A percentile compares a stretch with the other conserved stretches of the same genome.
phyloP scores from a whole-genome alignment of 2,113 vertebrate genomes.

The Grammomys dolichurus region DNA sequence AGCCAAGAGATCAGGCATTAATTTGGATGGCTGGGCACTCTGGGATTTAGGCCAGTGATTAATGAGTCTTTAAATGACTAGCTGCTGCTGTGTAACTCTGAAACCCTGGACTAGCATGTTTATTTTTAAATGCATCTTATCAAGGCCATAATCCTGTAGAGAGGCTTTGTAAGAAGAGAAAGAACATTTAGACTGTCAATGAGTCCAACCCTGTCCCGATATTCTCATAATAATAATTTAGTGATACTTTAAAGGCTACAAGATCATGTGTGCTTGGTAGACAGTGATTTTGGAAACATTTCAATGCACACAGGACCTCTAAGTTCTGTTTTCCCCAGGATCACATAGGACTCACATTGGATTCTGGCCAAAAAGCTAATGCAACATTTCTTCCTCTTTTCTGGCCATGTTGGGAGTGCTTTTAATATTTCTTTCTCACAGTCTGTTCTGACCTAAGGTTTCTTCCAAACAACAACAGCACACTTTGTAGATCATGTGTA shows the following conservation, averaged over 20 bases:
- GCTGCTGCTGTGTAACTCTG: slow-evolving; percentile 76
- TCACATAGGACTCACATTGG: neutral
- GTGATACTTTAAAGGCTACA: slow-evolving; percentile 62
- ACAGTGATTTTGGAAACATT: neutral
- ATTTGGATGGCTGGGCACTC: slow-evolving; percentile 82
- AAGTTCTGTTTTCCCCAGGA: slow-evolving; percentile 1
- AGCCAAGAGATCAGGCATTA: slow-evolving; percentile 81
- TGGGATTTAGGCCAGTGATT: slow-evolving; percentile 85
- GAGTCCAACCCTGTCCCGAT: slow-evolving; percentile 60
- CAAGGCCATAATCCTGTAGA: slow-evolving; percentile 58
- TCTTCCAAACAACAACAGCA: neutral
- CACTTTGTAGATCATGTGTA: neutral
- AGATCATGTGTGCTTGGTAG: slow-evolving; percentile 43
- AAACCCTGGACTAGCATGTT: slow-evolving; percentile 82
- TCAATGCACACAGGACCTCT: neutral
- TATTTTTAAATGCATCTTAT: slow-evolving; percentile 73
- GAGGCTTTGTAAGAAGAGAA: slow-evolving; percentile 80
- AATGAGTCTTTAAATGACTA: slow-evolving; percentile 83
- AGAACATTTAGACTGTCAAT: slow-evolving; percentile 74
- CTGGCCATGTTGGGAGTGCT: neutral
- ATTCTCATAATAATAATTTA: slow-evolving; percentile 71
- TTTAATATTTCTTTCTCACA: neutral
- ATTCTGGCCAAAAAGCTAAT: neutral
- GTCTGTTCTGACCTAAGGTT: slow-evolving; percentile 33
- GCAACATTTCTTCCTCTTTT: neutral